These are phyloP conservation scores for Athalia cordata DNA, from an alignment of 2,888 invertebrate species.

Conservation along the genomic window DNA sequence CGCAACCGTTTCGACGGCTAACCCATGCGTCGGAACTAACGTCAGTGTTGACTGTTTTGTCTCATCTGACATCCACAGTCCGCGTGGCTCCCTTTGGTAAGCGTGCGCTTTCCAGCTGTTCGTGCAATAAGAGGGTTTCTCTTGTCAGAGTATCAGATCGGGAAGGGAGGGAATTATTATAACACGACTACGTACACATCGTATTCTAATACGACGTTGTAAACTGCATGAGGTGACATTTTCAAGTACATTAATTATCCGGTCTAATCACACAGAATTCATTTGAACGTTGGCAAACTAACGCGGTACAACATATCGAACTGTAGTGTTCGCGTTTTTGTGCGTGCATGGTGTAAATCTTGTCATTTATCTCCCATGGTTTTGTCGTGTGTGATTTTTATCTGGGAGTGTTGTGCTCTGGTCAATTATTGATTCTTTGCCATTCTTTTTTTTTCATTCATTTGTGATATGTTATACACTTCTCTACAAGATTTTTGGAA, in stretches of 20 bases:
- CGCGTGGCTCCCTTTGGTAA: slow-evolving; percentile 27
- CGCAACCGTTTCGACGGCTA: slow-evolving; percentile 34
- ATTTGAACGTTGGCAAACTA: too few relatives aligned
- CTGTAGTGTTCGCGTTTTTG: not conserved
- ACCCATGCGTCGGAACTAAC: slow-evolving; percentile 27
- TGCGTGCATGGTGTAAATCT: not conserved
- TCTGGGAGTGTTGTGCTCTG: not conserved
- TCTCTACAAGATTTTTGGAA: not conserved
- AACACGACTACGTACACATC: not conserved
- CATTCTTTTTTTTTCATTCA: not conserved
- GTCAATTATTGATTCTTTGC: slow-evolving; percentile 5
- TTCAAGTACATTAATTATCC: too few relatives aligned
- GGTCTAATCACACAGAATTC: too few relatives aligned
- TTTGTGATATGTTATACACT: slow-evolving; percentile 28
- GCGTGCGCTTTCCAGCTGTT: not conserved
- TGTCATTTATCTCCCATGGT: not conserved
- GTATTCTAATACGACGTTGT: too few relatives aligned
- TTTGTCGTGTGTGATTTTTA: slow-evolving; percentile 5
- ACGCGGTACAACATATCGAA: too few relatives aligned
- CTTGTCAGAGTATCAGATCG: too few relatives aligned
- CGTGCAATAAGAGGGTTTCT: not conserved
- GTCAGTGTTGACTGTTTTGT: slow-evolving; percentile 41
- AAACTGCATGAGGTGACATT: too few relatives aligned
- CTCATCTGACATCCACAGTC: slow-evolving; percentile 41
- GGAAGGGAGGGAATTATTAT: not conserved